These are phyloP conservation scores for Caretta caretta DNA, from an alignment of 2,113 vertebrate genomes.

Conservation along the genomic window DNA sequence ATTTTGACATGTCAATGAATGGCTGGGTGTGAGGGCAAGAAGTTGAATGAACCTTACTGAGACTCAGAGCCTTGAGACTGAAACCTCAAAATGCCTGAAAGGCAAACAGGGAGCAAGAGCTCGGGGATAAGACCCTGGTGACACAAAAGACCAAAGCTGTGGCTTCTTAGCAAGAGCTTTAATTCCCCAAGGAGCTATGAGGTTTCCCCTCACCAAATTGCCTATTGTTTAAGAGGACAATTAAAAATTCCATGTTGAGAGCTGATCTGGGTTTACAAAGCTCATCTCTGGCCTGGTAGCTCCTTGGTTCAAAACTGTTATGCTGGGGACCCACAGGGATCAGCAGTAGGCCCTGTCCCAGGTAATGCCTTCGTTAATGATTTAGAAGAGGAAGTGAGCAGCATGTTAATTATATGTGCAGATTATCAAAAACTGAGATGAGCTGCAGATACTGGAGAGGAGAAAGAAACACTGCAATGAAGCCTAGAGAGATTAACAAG, in stretches of 20 bases:
- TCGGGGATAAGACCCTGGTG: neutral
- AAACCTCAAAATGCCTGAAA: neutral
- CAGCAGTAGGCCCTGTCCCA: constrained; percentile 18
- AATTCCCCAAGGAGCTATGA: constrained; percentile 38
- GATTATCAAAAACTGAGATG: constrained; percentile 2
- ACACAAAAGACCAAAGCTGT: constrained; percentile 55
- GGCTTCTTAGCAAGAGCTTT: constrained; percentile 52
- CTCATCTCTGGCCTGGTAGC: neutral
- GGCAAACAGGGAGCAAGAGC: constrained; percentile 14
- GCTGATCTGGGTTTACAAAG: constrained; percentile 46
- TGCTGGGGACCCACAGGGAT: constrained; percentile 32
- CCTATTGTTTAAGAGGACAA: neutral
- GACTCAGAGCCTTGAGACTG: neutral
- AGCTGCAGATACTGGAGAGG: neutral
- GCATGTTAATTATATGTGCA: neutral
- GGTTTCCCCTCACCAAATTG: neutral
- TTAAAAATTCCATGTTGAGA: constrained; percentile 47
- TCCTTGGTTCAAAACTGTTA: constrained; percentile 52
- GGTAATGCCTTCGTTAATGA: constrained; percentile 3
- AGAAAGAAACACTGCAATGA: neutral
- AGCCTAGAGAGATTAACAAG: neutral
- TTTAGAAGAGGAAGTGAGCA: neutral
- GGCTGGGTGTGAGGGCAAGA: neutral
- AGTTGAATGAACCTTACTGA: constrained; percentile 23
- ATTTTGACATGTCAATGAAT: neutral